A percentile compares a stretch with the other conserved stretches of the same genome.
These are phyloP conservation scores for Polymixis lichenea DNA, from an alignment of 2,888 invertebrate species.

Conservation along the genomic window DNA sequence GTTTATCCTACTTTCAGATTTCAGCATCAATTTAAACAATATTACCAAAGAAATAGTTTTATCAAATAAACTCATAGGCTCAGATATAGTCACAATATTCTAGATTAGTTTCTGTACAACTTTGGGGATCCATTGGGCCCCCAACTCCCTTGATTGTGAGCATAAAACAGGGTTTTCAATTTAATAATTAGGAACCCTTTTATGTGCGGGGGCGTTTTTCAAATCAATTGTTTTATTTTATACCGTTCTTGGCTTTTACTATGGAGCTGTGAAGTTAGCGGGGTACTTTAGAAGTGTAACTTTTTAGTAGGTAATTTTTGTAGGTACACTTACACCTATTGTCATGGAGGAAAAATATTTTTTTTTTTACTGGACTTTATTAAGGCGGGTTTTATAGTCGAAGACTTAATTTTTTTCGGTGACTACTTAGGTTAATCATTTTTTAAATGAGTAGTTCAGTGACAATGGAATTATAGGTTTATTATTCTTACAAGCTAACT, in stretches of 20 bases:
- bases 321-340: neutral
- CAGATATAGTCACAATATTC: slow-evolving; percentile 45
- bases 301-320: neutral
- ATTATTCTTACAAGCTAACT: neutral
- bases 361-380: neutral
- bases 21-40: neutral
- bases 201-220: slow-evolving; percentile 84
- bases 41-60: slow-evolving; percentile 10
- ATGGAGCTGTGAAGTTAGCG: slow-evolving; percentile 72
- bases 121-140: slow-evolving; percentile 67
- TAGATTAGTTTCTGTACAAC: slow-evolving; percentile 66
- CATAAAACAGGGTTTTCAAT: slow-evolving; percentile 86
- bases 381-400: neutral
- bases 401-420: neutral
- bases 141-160: slow-evolving; percentile 64
- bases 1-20: neutral
- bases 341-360: neutral
- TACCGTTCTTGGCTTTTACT: slow-evolving; percentile 77
- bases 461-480: neutral
- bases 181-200: slow-evolving; percentile 85
- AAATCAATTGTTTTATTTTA: slow-evolving; percentile 88
- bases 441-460: too few relatives aligned
- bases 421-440: neutral
- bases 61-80: slow-evolving; percentile 25
- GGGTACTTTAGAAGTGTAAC: neutral